Base-by-base conservation (phyloP, 2,797 vertebrate species). In the Selene dorsalis region DNA sequence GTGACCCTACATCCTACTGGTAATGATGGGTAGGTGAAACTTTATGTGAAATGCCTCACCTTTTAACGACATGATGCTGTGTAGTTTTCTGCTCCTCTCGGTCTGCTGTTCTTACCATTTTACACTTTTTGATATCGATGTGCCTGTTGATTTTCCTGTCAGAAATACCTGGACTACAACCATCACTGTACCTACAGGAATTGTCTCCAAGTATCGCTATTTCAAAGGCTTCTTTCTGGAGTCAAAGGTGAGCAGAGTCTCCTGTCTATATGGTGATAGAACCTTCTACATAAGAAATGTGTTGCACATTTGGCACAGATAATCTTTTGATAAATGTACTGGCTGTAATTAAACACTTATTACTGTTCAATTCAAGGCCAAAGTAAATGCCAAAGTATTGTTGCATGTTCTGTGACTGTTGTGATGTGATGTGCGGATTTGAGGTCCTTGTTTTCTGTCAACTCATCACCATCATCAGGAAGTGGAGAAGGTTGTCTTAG, bases 191-290 rank as follows among this genome's bases (percentile, higher is more conserved):
- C 94, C 92, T 3, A 94, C 79, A 90, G 96, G 95, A 80, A 77
- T 84, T 55, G 91, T 93, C 63, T 74, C 95, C 90, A 78, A 84
- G 3, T 99, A 99, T 88, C 96, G 98, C 30, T 99, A 98, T 89
- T 97, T 99, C 85, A 97, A 94, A 93, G 97, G 97, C 61, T 96
- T 93, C 92, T 96, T 98, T 90, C 83, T 99, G 82, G 95, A 97
- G 88, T 93, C 97, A 56, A 97, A 96, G 97, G 98, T 99, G 96
- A 94, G 95, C 67, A 66, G 38, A 55, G 22, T 58, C 17, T 56
- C 24, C 45, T 66, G 13, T 56, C 47, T 62, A 1, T 57, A 35
- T 3, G 11, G 5, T 53, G 10, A 12, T 4, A 0, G 14, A 32
- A n/a, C 11, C 2, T n/a, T 50, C 16, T 35, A 73, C 28, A 11